Conservation (phyloP, 2,113 vertebrate species). For the Pterocles gutturalis region DNA sequence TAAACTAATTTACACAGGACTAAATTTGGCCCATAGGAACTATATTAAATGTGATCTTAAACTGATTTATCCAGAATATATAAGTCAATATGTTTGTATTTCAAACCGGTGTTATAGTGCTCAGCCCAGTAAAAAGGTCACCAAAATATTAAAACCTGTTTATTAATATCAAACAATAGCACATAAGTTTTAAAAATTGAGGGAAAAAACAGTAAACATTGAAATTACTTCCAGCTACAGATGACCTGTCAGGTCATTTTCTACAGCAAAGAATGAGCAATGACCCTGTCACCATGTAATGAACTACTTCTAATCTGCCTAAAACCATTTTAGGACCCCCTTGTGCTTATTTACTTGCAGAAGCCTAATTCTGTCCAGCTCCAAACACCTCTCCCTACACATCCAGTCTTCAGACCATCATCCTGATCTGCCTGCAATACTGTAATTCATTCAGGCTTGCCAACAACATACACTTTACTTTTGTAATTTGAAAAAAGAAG, state of each 20-base stretch:
- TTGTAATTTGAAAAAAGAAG: conserved; percentile 31
- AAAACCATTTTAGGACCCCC: background rate
- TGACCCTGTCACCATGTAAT: background rate
- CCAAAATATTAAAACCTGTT: background rate
- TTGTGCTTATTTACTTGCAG: background rate
- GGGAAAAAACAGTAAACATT: background rate
- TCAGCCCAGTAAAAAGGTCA: background rate
- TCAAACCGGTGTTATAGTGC: background rate
- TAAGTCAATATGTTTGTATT: background rate
- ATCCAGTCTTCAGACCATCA: background rate
- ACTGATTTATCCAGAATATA: background rate
- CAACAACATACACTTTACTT: conserved; percentile 48
- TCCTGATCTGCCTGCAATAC: conserved; percentile 1
- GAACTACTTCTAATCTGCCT: conserved; percentile 19
- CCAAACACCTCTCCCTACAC: background rate
- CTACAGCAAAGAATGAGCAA: background rate
- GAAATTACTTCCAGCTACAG: background rate
- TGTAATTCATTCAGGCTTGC: background rate
- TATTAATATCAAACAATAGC: background rate
- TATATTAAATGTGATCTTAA: background rate
- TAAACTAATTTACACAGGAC: background rate
- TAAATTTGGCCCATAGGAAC: background rate
- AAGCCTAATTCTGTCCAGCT: background rate
- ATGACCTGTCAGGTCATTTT: conserved; percentile 6
- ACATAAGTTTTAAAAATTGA: background rate